Base-by-base conservation (phyloP, 2,797 vertebrate genomes). In the Notolepis coatsorum region DNA sequence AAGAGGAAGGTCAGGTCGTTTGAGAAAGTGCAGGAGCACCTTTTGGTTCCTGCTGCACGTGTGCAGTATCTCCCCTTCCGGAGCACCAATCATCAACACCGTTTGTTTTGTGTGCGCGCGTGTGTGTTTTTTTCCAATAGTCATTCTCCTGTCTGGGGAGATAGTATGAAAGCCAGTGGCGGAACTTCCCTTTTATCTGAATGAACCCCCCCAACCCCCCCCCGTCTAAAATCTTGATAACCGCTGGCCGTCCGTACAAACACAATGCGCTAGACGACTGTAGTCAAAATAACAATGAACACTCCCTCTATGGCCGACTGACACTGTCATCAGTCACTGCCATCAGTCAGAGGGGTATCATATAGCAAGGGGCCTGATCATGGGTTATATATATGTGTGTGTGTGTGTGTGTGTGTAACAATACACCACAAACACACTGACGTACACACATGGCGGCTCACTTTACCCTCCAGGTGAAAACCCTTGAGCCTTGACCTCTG, bases 281-380 rank as follows among this genome's bases (percentile, higher is more conserved):
- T 5, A 20, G 17, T 56, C 50, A 38, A 5, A 46, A 38, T 25
- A 38, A 76, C 68, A 79, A 61, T 37, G 43, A 57, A 50, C 45
- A 10, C 35, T 10, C 12, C 56, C 64, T 64, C 50, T 63, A 38
- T 0, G 20, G 73, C 65, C 71, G 81, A 13, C 23, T 0, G 70
- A 84, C 70, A 67, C 56, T 1, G 7, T 50, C 59, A 48, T 84
- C 79, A 57, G 68, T 49, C 46, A 33, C 61, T 8, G 31, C 31
- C 31, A n/a, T n/a, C n/a, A n/a, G n/a, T n/a, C n/a, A 5, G 8
- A 10, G 31, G n/a, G 1, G 74, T 63, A 71, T 88, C 63, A 5
- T 7, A 24, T 80, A 6, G 59, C 80, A 2, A 55, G 8, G 50
- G 0, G 37, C 50, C 71, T 31, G 45, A 67, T 43, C 60, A 51